Evolutionary conservation across 2,888 invertebrate genomes (phyloP), one percentile per base, ranked within the genome.

Genomic region (Noctua janthina): DNA sequence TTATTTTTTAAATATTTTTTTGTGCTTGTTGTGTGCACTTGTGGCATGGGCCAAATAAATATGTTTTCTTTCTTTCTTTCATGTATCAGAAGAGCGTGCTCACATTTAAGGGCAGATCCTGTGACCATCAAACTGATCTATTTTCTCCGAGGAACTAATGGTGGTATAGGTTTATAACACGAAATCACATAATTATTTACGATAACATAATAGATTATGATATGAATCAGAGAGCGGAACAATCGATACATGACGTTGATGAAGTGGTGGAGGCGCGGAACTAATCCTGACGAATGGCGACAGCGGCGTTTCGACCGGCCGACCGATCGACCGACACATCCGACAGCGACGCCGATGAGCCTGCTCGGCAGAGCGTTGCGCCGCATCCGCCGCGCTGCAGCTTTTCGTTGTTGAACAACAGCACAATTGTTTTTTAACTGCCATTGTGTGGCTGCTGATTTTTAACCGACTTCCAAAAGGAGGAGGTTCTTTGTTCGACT

Each of bases 201-300:
- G 20, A 64, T 23, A 62, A 10, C 43, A 35, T 46, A 43, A 69
- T 43, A 51, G 10, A 78, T 79, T 43, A 68, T 29, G 79, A 69
- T 35, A 79, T 68, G 43, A 68, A 79, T 70, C 43, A 54, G 20
- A 64, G 35, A 54, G 70, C 35, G 54, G 35, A 54, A 69, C 43
- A 35, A 70, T 64, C 46, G 54, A 17, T 43, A 80, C 69, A 35
- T 62, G 80, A 79, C 80, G 23, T 69, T 79, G 80, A 79, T 69
- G 80, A 80, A 79, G 79, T 69, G 80, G 43, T 29, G 10, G 80
- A 54, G 15, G n/a, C 35, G 62, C 80, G 20, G 23, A 62, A 80
- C 62, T 69, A 62, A 64, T 51, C 69, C 29, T 79, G 62, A 79
- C 62, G 78, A 79, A 79, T 62, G n/a, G 62, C 8, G 59, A 29